Base-by-base conservation (phyloP, 2,113 vertebrate genomes). In the Hyperopisus bebe region DNA sequence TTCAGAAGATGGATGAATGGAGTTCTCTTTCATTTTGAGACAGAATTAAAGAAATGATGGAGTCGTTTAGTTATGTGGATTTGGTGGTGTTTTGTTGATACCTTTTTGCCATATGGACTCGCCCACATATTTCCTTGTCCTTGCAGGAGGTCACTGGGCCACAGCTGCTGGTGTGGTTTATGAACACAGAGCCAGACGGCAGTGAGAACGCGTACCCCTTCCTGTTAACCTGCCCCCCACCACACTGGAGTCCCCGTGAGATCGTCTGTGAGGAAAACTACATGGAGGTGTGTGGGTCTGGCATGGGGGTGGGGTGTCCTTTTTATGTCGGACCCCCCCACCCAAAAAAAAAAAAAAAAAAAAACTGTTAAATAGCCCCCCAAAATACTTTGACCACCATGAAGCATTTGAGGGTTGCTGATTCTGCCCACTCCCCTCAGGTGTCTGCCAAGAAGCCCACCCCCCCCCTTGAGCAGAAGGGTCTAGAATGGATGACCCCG, bases 261-360 rank as follows among this genome's bases (percentile, higher is more conserved):
- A 91, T 92, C 46, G 39, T 92, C 88, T 92, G 92, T 85, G 93
- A 92, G 87, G 86, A 92, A 31, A 92, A 92, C 84, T 93, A 92
- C 90, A 91, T 92, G 90, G 92, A 93, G 91, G 92, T 92, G 17
- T 74, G n/a, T 70, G 62, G n/a, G 62, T n/a, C 2, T 27, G n/a
- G 55, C 21, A n/a, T 13, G 39, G 51, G n/a, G 50, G 50, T 15
- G 50, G n/a, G 7, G 11, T 31, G 51, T 55, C 8, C 13, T 17
- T 53, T 87, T 44, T 42, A 5, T 46, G 27, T 15, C 55, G 0
- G 27, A n/a, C 6, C 19, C 39, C 11, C 11, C 51, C 17, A 1
- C 51, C 50, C 2, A 13, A 3, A 13, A 46, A 46, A 46, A 46
- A 6, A 46, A 46, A 46, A 46, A 51, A 51, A 53, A 62, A 24